phyloP scores from a whole-genome alignment of 2,113 vertebrate species.

The Gila orcuttii region DNA sequence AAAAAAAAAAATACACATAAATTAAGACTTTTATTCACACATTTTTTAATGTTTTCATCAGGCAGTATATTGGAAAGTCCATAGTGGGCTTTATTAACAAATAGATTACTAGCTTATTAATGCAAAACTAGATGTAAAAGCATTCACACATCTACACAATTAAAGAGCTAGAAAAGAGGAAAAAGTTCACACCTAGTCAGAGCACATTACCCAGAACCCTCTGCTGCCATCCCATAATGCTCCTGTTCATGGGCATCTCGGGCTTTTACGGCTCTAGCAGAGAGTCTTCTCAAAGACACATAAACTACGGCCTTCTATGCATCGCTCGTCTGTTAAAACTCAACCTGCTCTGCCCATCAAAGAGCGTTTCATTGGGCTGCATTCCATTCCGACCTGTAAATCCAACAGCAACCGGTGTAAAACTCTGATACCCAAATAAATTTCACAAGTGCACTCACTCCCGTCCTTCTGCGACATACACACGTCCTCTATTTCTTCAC shows the following conservation, averaged over 20 bases:
- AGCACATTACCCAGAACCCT: constrained; percentile 46
- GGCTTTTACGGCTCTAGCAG: constrained; percentile 67
- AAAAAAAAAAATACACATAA: constrained; percentile 43
- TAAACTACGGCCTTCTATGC: constrained; percentile 68
- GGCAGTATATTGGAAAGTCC: not conserved
- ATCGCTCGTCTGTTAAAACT: constrained; percentile 66
- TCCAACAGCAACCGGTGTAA: constrained; percentile 72
- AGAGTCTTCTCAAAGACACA: constrained; percentile 67
- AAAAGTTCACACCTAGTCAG: not conserved
- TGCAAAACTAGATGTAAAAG: no score
- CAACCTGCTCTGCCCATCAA: constrained; percentile 71
- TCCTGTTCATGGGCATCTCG: constrained; percentile 62
- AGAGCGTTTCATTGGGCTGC: constrained; percentile 71
- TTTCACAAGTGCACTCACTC: constrained; percentile 66
- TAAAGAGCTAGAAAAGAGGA: not conserved
- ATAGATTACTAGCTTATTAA: no score
- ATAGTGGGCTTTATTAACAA: not conserved
- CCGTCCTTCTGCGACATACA: constrained; percentile 30
- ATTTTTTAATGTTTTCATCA: not conserved
- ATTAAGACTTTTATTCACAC: not conserved
- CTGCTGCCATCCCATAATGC: constrained; percentile 17
- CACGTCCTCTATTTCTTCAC: constrained; percentile 47
- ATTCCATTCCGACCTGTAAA: constrained; percentile 76
- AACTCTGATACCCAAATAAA: constrained; percentile 74
- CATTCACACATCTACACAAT: not conserved